Evolutionary conservation across 2,113 vertebrate species (phyloP), one percentile per base, ranked within the genome.

Genomic region (Oceanites oceanicus): DNA sequence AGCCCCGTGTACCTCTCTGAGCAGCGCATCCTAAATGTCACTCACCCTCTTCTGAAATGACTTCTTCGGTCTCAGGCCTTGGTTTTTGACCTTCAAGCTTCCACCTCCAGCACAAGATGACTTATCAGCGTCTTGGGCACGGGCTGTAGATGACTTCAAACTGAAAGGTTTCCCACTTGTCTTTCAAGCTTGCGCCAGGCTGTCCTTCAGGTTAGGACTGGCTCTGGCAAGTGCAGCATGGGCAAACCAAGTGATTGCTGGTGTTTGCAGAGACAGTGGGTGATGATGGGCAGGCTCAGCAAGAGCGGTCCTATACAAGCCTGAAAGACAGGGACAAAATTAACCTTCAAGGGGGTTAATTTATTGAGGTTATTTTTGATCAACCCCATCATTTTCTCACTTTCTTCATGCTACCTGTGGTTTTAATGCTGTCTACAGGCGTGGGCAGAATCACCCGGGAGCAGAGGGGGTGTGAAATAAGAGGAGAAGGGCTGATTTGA

Each of bases 21-120:
- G 7, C 74, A 74, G 29, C 42, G 3, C 0, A 0, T 65, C 36
- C 4, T 8, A 15, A 58, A 8, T 1, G 1, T 32, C 76, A 13
- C 30, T 56, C 22, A 10, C 20, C 15, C 23, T 27, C 44, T 76
- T 61, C 40, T 36, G 45, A 72, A 78, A 65, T 34, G 3, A 19
- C 18, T 59, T 66, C 25, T 45, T 42, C 27, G 19, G 17, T 75
- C 47, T 17, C 19, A 21, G 42, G 19, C 10, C 11, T 83, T 86
- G 44, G 3, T 13, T 84, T 92, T 27, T 90, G 56, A 52, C 44
- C 74, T 92, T 92, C 38, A 67, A 61, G 29, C 32, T 92, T 56
- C 63, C 29, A 76, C 30, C 58, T 88, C 23, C 10, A 59, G 66
- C 44, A 75, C 56, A 40, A 42, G 1, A 29, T 15, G 73, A 26